Base-by-base conservation (phyloP, 2,888 invertebrate species). In the Hemistola chrysoprasaria region DNA sequence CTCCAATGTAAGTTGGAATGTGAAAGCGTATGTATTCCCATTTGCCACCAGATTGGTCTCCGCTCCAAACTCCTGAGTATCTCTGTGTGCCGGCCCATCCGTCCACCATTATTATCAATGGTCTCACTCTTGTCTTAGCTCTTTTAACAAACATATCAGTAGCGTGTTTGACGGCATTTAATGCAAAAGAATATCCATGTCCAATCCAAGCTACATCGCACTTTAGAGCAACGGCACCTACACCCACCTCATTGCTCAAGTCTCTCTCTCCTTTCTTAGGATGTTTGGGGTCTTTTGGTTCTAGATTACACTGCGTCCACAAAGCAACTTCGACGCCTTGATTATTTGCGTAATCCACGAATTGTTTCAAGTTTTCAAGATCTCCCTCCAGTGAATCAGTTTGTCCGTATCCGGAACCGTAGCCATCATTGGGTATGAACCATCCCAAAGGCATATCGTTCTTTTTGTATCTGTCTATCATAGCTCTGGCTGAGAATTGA, bases 21-120 rank as follows among this genome's bases (percentile, higher is more conserved):
- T 87, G 87, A 46, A 87, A 88, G 16, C 86, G 68, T 49, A 88
- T 87, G 46, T 86, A 86, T 59, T 86, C 87, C 87, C 87, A 88
- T 23, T 78, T 53, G 4, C 87, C 87, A n/a, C 87, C 87, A 8
- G 50, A 57, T 64, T 87, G 87, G 42, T 88, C 87, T 8, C 87
- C 87, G 45, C 71, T 85, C 87, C 87, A 88, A 50, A 87, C 72
- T 0, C 78, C 83, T 1, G 87, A 66, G 50, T 79, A 69, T 50
- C 87, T 73, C 47, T 88, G 87, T 5, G 85, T 84, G 0, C 85
- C 87, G 16, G 85, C 87, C 87, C 87, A 88, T 2, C 87, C 87
- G 35, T 87, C 83, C 0, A 87, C 86, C 71, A 78, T 86, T 49
- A 88, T 75, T 6, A 85, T 79, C 61, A 85, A 62, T 6, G 77